These are phyloP conservation scores for Clarias batrachus DNA, from an alignment of 2,113 vertebrate genomes.

Conservation along the genomic window DNA sequence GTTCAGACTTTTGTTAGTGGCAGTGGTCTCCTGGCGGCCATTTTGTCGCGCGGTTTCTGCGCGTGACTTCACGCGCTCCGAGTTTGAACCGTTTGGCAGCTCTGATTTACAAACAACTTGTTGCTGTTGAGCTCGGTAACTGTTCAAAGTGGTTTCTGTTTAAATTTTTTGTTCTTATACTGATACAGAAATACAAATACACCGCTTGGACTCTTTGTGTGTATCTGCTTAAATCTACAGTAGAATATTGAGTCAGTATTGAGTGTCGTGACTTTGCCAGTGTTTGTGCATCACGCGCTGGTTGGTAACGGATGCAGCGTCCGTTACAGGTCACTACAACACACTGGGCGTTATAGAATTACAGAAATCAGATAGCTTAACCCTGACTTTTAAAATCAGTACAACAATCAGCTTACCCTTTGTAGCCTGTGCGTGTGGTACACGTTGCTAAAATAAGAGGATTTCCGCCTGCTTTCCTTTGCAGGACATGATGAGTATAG, in stretches of 20 bases:
- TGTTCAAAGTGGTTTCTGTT: neutral
- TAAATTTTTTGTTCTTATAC: neutral
- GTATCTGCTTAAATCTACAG: neutral
- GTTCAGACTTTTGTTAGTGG: conserved; percentile 32
- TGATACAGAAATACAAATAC: neutral
- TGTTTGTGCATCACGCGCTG: neutral
- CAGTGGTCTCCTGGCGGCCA: neutral
- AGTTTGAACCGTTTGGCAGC: conserved; percentile 44
- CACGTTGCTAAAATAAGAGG: neutral
- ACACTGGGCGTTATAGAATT: no score
- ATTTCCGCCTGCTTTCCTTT: neutral
- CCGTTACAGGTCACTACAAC: neutral
- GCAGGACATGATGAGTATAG: conserved; percentile 71
- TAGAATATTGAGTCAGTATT: neutral
- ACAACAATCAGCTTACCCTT: neutral
- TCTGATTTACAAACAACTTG: conserved; percentile 32
- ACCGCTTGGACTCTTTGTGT: neutral
- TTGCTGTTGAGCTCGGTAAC: neutral
- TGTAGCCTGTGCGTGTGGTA: neutral
- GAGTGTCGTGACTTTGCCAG: neutral
- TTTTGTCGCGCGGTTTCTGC: neutral
- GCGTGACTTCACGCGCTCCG: neutral
- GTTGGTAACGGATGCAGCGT: neutral
- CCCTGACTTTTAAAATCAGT: neutral
- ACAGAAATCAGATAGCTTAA: neutral